phyloP scores from a whole-genome alignment of 2,113 vertebrate genomes.

The Oreochromis spilurus region DNA sequence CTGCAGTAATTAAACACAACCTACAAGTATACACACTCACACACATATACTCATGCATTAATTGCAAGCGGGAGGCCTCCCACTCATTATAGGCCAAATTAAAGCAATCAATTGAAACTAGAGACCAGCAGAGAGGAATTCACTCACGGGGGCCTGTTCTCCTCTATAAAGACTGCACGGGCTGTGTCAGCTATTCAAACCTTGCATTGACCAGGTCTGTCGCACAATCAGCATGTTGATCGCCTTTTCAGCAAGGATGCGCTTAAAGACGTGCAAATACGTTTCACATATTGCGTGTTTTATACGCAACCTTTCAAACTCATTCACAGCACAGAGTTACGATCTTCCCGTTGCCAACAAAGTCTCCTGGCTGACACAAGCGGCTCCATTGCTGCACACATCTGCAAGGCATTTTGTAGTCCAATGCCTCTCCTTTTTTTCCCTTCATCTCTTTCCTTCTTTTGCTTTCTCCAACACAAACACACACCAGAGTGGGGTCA shows the following conservation, averaged over 20 bases:
- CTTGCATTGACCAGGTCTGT: background rate
- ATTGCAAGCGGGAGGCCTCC: slow-evolving; percentile 53
- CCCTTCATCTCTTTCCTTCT: background rate
- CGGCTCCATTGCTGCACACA: slow-evolving; percentile 39
- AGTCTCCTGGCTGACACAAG: slow-evolving; percentile 36
- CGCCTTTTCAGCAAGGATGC: slow-evolving; percentile 5
- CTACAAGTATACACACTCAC: background rate
- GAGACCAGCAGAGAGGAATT: slow-evolving; percentile 53
- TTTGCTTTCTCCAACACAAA: slow-evolving; percentile 24
- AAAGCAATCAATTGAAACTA: slow-evolving; percentile 64
- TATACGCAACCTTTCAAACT: background rate
- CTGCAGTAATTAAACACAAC: slow-evolving; percentile 64
- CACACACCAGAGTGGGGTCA: background rate
- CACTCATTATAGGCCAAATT: slow-evolving; percentile 59
- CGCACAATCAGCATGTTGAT: slow-evolving; percentile 29
- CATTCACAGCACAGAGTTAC: slow-evolving; percentile 1
- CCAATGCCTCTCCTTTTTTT: background rate
- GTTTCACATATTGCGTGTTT: background rate
- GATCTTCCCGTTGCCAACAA: background rate
- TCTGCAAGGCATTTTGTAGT: slow-evolving; percentile 62
- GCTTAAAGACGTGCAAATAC: background rate
- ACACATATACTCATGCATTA: slow-evolving; percentile 6
- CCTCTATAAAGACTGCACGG: slow-evolving; percentile 13
- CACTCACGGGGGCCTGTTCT: slow-evolving; percentile 20
- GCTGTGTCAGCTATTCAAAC: slow-evolving; percentile 30